phyloP scores from a whole-genome alignment of 2,888 invertebrate genomes.

The Thecophora atra region DNA sequence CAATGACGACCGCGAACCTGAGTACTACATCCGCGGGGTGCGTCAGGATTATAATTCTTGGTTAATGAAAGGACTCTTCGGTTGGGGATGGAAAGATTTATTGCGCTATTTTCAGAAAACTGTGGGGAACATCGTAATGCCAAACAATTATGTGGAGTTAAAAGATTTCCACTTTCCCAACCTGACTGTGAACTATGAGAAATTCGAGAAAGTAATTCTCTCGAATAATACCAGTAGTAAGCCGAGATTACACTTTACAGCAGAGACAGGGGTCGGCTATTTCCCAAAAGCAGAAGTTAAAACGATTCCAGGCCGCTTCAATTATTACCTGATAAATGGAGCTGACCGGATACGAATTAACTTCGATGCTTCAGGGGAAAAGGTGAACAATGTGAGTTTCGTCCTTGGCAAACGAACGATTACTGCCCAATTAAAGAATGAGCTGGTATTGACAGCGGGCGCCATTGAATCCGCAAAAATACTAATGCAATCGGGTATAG shows the following conservation, averaged over 20 bases:
- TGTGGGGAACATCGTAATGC: constrained; percentile 43
- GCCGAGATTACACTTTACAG: constrained; percentile 34
- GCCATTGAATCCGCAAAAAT: constrained; percentile 53
- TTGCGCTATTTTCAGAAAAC: constrained; percentile 84
- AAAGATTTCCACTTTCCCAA: constrained; percentile 55
- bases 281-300: constrained; percentile 63
- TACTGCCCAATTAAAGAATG: constrained; percentile 46
- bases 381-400: constrained; percentile 66
- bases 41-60: constrained; percentile 73
- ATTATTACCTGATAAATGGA: constrained; percentile 70
- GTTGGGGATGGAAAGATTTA: constrained; percentile 78
- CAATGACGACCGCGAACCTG: constrained; percentile 71
- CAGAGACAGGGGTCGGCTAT: constrained; percentile 67
- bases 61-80: constrained; percentile 70
- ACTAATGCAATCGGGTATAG: constrained; percentile 56
- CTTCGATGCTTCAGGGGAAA: constrained; percentile 64
- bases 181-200: constrained; percentile 30
- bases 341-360: constrained; percentile 69
- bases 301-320: constrained; percentile 75
- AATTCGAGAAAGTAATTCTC: constrained; percentile 55
- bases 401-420: constrained; percentile 59
- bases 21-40: constrained; percentile 73
- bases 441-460: constrained; percentile 54
- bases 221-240: constrained; percentile 53
- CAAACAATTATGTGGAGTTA: constrained; percentile 62